Base-by-base conservation (phyloP, 2,113 vertebrate species). In the Leucoraja erinaceus region DNA sequence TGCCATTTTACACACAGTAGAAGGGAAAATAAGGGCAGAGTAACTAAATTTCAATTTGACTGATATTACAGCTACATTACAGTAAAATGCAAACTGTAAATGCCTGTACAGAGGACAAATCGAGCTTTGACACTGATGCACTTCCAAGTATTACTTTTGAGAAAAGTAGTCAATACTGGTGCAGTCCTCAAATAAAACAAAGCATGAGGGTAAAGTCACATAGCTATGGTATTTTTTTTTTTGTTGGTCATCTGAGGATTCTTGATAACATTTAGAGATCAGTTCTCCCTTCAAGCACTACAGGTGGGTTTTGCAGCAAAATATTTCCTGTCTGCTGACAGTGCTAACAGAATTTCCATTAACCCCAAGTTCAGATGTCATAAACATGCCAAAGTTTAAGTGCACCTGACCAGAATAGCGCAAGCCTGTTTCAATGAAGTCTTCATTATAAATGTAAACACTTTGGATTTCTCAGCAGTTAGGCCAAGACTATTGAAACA, bases 371-470 rank as follows among this genome's bases (percentile, higher is more conserved):
- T 91, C 88, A 91, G 33, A 25, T 70, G 63, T 61, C 33, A 33
- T 33, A 91, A 72, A 68, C n/a, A 2, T 90, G 86, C 86, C 63
- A 90, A 10, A 70, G 66, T 47, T 91, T 72, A 33, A 91, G 88
- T 25, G 16, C 20, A 28, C 16, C 63, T 70, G 88, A 91, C 22
- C 66, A 25, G 33, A 91, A 66, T 33, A 12, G 66, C 88, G 70
- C 86, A 68, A 68, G 38, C 22, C 31, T 47, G 63, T 20, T 47
- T 38, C 66, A 38, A 66, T 91, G 66, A 91, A 72, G 33, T 91
- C 88, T 91, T 91, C 47, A 91, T 91, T 70, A 91, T 91, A 70
- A 70, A 38, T 91, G 18, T 70, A 72, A 91, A 91, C 63, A 70
- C 63, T 70, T 72, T 91, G 66, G 16, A 90, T 90, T 90, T 70